phyloP scores from a whole-genome alignment of 2,888 invertebrate species.

The Caenorhabditis sulstoni region DNA sequence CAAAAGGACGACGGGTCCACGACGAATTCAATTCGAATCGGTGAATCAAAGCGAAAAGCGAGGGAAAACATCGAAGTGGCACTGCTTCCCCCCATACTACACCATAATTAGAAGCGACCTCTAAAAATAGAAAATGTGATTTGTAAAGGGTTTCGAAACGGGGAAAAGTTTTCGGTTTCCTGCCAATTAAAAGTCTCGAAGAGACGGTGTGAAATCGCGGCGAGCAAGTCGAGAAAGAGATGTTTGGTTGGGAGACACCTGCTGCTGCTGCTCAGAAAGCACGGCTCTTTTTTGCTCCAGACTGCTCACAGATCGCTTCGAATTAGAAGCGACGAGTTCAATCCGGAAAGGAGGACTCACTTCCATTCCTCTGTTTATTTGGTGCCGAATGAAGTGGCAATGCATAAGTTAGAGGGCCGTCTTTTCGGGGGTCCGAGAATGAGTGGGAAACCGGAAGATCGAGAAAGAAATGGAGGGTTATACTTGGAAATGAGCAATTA shows the following conservation, averaged over 20 bases:
- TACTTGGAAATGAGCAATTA: background rate
- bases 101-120: slow-evolving; percentile 12
- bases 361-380: slow-evolving; percentile 13
- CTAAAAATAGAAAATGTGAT: slow-evolving; percentile 8
- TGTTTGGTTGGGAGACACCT: slow-evolving; percentile 28
- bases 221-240: slow-evolving; percentile 1
- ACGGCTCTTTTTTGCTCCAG: slow-evolving; percentile 15
- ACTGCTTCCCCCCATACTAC: background rate
- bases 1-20: too few species aligned
- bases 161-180: background rate
- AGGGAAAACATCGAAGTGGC: too few species aligned
- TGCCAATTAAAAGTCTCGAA: slow-evolving; percentile 3
- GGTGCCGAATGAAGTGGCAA: slow-evolving; percentile 1
- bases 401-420: slow-evolving; percentile 8
- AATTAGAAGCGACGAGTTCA: background rate
- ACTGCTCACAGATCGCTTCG: slow-evolving; percentile 33
- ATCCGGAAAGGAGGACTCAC: background rate
- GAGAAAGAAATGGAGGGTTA: too few species aligned
- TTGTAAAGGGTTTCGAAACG: background rate
- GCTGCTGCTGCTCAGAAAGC: slow-evolving; percentile 39
- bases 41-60: too few species aligned
- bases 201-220: too few species aligned
- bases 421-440: background rate
- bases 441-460: background rate
- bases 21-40: too few species aligned